These are phyloP conservation scores for Drosophila paucipuncta DNA, from an alignment of 2,888 invertebrate genomes.

Conservation along the genomic window DNA sequence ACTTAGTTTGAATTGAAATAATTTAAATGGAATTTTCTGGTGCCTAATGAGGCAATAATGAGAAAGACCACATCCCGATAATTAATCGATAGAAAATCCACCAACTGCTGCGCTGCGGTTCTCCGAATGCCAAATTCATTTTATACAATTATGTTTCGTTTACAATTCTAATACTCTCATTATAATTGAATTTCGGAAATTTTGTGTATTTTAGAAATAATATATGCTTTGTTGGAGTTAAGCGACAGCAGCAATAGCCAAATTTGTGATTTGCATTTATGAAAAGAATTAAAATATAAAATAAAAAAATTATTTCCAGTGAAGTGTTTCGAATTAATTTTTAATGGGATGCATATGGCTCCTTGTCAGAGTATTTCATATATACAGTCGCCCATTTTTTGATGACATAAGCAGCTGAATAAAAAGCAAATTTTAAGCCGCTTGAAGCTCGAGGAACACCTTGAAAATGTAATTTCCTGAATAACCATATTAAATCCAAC, in stretches of 20 bases:
- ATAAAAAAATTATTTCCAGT: neutral
- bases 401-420: conserved; percentile 18
- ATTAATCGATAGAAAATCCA: conserved; percentile 56
- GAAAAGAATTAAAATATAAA: neutral
- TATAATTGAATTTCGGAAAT: conserved; percentile 33
- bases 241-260: neutral
- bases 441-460: conserved; percentile 38
- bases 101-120: conserved; percentile 24
- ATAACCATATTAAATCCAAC: conserved; percentile 64
- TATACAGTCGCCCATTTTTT: neutral
- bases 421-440: conserved; percentile 55
- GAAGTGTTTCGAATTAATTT: neutral
- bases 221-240: neutral
- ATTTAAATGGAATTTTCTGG: conserved; percentile 53
- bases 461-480: conserved; percentile 63
- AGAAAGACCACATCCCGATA: conserved; percentile 55
- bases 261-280: neutral
- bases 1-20: conserved; percentile 19
- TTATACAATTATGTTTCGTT: conserved; percentile 22
- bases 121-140: conserved; percentile 8
- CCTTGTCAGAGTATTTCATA: neutral
- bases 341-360: neutral
- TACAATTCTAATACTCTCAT: conserved; percentile 12
- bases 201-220: neutral
- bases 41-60: conserved; percentile 59